phyloP scores from a whole-genome alignment of 2,888 invertebrate species.

The Chrysotoxum bicinctum region DNA sequence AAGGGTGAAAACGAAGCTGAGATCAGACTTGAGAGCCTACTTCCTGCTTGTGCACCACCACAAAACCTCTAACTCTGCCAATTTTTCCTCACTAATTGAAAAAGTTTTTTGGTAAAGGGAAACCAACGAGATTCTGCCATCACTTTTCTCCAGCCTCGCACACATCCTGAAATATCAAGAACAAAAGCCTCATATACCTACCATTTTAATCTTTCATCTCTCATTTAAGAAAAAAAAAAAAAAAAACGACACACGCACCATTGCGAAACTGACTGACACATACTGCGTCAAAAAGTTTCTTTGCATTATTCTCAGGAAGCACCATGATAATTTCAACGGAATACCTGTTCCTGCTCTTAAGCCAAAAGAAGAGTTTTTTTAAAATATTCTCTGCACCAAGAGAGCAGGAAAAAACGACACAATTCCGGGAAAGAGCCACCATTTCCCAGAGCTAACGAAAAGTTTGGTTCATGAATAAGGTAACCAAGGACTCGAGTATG shows the following conservation, averaged over 20 bases:
- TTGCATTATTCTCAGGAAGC: conserved; percentile 27
- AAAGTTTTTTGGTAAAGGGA: conserved; percentile 26
- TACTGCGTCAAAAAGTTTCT: conserved; percentile 39
- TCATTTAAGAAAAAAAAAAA: background rate
- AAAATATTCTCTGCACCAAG: background rate
- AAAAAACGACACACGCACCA: conserved; percentile 35
- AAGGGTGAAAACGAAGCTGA: background rate
- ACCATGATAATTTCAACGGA: conserved; percentile 1
- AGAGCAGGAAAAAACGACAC: conserved; percentile 6
- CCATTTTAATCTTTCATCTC: conserved; percentile 3
- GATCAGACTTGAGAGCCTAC: background rate
- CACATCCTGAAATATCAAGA: conserved; percentile 1
- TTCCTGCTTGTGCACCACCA: background rate
- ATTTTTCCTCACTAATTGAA: conserved; percentile 38
- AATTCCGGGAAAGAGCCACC: background rate
- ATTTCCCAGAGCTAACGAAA: conserved; percentile 15
- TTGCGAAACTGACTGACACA: conserved; percentile 29
- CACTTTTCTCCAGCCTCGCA: background rate
- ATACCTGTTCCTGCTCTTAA: background rate
- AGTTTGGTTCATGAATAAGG: conserved; percentile 34
- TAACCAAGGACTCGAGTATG: conserved; percentile 4
- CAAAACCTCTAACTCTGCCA: background rate
- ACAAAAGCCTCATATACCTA: conserved; percentile 25
- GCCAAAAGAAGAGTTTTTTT: background rate
- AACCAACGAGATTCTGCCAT: background rate